Conservation (phyloP, 2,888 invertebrate genomes). For the Parthenolecanium corni region DNA sequence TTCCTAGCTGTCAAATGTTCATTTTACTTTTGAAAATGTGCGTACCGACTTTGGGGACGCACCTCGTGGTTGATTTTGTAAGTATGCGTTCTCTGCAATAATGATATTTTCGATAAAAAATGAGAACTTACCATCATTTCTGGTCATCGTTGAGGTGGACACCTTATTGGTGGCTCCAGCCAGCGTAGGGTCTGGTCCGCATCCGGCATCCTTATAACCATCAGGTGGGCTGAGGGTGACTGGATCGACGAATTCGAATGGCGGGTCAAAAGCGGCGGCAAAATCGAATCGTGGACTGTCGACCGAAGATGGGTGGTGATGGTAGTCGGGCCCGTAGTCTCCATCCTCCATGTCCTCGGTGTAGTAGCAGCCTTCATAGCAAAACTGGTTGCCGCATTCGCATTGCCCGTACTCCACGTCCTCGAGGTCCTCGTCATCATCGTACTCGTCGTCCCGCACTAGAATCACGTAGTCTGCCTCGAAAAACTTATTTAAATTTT, state of each 20-base stretch:
- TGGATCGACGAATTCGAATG: slow-evolving; percentile 57
- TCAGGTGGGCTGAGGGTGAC: slow-evolving; percentile 83
- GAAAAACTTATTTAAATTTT: slow-evolving; percentile 79
- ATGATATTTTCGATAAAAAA: too few species aligned
- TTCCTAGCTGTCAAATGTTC: background rate
- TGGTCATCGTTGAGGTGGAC: slow-evolving; percentile 20
- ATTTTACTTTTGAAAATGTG: too few species aligned
- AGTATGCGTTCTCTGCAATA: too few species aligned
- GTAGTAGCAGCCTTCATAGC: slow-evolving; percentile 46
- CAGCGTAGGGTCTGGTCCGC: slow-evolving; percentile 8
- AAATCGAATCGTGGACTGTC: slow-evolving; percentile 31
- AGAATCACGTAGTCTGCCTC: slow-evolving; percentile 85
- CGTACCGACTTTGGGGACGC: too few species aligned
- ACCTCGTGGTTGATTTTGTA: too few species aligned
- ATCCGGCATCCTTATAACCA: slow-evolving; percentile 63
- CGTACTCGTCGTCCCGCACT: slow-evolving; percentile 75
- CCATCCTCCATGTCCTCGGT: slow-evolving; percentile 38
- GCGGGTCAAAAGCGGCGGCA: slow-evolving; percentile 45
- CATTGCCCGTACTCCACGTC: slow-evolving; percentile 53
- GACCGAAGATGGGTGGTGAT: slow-evolving; percentile 13
- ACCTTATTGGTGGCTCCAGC: slow-evolving; percentile 16
- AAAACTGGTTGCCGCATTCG: slow-evolving; percentile 56
- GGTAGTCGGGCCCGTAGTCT: slow-evolving; percentile 35
- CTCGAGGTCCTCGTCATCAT: slow-evolving; percentile 47
- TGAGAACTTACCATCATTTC: too few species aligned